Percentiles rank a stretch among this genome's conserved stretches.
phyloP scores from a whole-genome alignment of 2,888 invertebrate genomes.

The Lepidochrysops patricia region DNA sequence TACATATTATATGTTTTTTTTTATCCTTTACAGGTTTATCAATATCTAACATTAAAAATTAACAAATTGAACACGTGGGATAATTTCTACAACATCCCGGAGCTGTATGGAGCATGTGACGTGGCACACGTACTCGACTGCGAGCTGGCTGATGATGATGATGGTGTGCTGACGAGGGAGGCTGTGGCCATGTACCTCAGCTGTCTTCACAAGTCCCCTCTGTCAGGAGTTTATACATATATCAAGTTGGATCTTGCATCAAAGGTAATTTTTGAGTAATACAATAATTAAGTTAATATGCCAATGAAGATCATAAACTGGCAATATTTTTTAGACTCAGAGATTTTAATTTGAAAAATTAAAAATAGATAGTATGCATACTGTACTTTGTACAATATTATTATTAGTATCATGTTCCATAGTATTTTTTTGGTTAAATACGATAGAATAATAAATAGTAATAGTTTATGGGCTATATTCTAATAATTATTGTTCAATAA shows the following conservation, averaged over 20 bases:
- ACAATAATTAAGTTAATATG: no score
- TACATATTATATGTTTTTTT: no score
- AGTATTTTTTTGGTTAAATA: no score
- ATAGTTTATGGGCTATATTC: no score
- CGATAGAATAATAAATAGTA: no score
- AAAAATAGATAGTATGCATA: no score
- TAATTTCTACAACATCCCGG: constrained; percentile 59
- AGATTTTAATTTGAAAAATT: no score
- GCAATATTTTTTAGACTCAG: no score
- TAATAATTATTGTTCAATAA: no score
- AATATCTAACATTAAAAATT: constrained; percentile 45
- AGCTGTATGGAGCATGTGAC: constrained; percentile 54
- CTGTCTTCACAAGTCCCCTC: constrained; percentile 70
- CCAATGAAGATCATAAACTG: no score
- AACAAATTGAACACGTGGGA: constrained; percentile 61
- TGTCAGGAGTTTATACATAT: constrained; percentile 65
- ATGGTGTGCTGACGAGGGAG: constrained; percentile 67
- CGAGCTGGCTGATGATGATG: constrained; percentile 44
- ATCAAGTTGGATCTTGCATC: constrained; percentile 69
- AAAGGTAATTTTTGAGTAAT: constrained; percentile 36
- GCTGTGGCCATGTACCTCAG: constrained; percentile 66
- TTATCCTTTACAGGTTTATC: constrained; percentile 42
- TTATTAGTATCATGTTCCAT: no score
- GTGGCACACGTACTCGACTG: constrained; percentile 37
- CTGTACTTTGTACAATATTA: no score